These are phyloP conservation scores for Anthopleura xanthogrammica DNA, from an alignment of 92 coral and sea anemone genomes.

Conservation along the genomic window DNA sequence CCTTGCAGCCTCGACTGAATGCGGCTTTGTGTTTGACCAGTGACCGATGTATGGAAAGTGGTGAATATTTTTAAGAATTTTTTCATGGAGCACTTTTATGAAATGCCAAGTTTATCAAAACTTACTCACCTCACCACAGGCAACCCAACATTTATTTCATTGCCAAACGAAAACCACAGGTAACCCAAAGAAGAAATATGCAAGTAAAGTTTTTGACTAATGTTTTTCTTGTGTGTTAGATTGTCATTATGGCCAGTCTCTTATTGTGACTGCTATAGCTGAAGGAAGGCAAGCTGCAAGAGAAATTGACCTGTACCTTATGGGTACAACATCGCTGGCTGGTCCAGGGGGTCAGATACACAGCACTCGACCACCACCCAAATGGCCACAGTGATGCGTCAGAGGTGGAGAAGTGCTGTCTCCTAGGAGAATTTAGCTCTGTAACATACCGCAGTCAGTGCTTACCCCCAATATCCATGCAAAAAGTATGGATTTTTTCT, in stretches of 20 bases:
- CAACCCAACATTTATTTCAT: not conserved
- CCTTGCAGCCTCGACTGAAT: too few species aligned
- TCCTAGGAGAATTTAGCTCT: too few species aligned
- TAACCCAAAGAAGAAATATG: not conserved
- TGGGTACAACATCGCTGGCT: constrained; percentile 94
- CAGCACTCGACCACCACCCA: constrained; percentile 64
- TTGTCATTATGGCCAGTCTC: constrained; percentile 91
- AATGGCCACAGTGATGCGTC: constrained; percentile 19
- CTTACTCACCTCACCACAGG: constrained; percentile 8
- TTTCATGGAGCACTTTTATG: not conserved
- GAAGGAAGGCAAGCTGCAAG: constrained; percentile 99
- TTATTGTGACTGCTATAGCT: constrained; percentile 93
- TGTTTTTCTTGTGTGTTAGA: constrained; percentile 40
- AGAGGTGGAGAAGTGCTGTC: too few species aligned
- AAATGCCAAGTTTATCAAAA: too few species aligned
- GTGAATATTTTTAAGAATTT: not conserved
- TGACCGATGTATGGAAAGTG: too few species aligned
- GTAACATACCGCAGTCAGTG: too few species aligned
- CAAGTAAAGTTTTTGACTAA: not conserved
- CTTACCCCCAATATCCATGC: too few species aligned
- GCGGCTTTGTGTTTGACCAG: too few species aligned
- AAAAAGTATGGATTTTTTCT: too few species aligned
- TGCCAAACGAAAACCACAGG: not conserved
- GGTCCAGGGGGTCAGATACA: constrained; percentile 95
- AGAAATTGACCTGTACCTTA: constrained; percentile 90